These are phyloP conservation scores for Plodia interpunctella DNA, from an alignment of 1,140 invertebrate genomes.

Conservation along the genomic window DNA sequence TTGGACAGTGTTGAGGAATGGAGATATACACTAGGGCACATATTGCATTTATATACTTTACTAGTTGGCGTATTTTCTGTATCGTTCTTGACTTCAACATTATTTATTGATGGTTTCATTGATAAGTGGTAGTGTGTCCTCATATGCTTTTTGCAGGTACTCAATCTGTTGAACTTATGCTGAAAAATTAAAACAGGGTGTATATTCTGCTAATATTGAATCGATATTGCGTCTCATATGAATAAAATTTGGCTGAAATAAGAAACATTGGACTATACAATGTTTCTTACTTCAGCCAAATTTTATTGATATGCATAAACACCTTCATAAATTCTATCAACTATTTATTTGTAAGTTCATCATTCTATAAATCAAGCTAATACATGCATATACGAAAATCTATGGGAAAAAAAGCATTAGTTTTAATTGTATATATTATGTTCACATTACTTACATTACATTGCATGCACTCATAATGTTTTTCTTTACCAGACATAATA, in stretches of 20 bases:
- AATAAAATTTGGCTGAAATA: too few species aligned
- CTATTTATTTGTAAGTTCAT: too few species aligned
- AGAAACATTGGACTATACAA: too few species aligned
- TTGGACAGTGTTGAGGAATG: conserved; percentile 45
- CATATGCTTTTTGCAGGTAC: conserved; percentile 45
- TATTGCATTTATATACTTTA: conserved; percentile 45
- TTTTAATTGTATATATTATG: neutral
- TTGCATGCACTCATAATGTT: conserved; percentile 42
- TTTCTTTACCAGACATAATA: conserved; percentile 35
- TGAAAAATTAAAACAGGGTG: conserved; percentile 32
- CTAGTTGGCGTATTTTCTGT: neutral
- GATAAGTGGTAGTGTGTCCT: conserved; percentile 33
- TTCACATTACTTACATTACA: conserved; percentile 46
- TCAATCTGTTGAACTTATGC: conserved; percentile 40
- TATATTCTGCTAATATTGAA: too few species aligned
- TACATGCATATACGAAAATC: too few species aligned
- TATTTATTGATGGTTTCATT: conserved; percentile 9
- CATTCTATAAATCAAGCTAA: too few species aligned
- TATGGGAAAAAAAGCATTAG: too few species aligned
- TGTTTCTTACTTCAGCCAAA: too few species aligned
- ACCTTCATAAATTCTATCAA: too few species aligned
- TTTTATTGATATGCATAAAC: too few species aligned
- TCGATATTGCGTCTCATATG: too few species aligned
- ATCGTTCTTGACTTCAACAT: conserved; percentile 14
- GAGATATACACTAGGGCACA: conserved; percentile 47